Base-by-base conservation (phyloP, 2,888 invertebrate species). In the Gibbula magus region DNA sequence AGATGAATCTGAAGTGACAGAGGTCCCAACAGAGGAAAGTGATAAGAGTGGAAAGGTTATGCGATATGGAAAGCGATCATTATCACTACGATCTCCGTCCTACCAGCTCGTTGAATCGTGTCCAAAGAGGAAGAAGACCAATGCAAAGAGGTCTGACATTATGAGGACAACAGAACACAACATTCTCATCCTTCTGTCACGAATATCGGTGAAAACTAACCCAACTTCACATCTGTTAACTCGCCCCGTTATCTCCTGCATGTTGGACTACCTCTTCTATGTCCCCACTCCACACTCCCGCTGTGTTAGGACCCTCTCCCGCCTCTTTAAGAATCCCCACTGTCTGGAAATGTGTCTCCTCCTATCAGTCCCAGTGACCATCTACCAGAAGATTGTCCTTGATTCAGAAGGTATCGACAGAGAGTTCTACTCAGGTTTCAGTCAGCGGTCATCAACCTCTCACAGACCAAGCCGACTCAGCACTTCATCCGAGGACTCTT, bases 121-220 rank as follows among this genome's bases (percentile, higher is more conserved):
- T 20, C 22, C 75, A 13, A 79, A 82, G 39, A 70, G 53, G 56
- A n/a, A 18, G 29, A 82, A 76, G 53, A 35, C 54, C 13, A 52
- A 53, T 2, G 77, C 78, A 75, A 81, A 79, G 53, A 78, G 79
- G 45, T 77, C 77, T 5, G 20, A 52, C 22, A 78, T 53, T 20
- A 25, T 78, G 51, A 79, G 75, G 67, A 77, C 76, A 8, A 86
- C 85, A 3, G 90, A 89, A 75, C 81, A 83, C 25, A 89, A 89
- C 74, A 88, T 91, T 54, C 79, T 91, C 29, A 88, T 88, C 29
- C 81, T 91, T 51, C 75, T 92, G 18, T 90, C 89, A 0, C 79
- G 89, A 56, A 82, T 91, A 10, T 91, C 92, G 5, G 88, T 89
- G 25, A 89, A 88, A 83, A 87, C 86, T 32, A 86, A 89, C 80